Conservation (phyloP, 2,113 vertebrate genomes). For the Mesocricetus auratus region DNA sequence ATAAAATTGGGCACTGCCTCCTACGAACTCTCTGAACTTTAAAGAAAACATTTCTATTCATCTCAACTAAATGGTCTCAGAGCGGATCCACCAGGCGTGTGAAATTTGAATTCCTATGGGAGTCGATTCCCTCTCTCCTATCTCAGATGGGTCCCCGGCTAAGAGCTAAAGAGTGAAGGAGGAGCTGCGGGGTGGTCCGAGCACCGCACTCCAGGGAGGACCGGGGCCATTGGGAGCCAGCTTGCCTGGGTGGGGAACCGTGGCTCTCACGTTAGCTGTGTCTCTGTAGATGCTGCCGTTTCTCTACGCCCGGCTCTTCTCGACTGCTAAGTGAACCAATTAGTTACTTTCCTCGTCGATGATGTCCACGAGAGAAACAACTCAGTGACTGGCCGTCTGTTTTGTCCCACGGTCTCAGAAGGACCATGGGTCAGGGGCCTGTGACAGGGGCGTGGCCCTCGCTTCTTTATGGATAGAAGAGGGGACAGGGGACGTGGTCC, state of each 20-base stretch:
- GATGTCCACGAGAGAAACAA: neutral
- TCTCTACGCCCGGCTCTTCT: neutral
- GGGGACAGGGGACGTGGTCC: neutral
- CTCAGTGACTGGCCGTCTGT: neutral
- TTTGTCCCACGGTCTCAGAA: neutral
- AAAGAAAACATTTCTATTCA: conserved; percentile 49
- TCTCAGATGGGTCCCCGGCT: neutral
- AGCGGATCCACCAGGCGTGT: neutral
- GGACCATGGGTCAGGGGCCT: neutral
- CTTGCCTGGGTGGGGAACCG: neutral
- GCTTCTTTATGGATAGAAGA: neutral
- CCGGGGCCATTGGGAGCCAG: neutral
- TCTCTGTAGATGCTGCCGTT: neutral
- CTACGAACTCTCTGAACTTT: conserved; percentile 33
- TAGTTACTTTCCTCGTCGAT: neutral
- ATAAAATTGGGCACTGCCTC: conserved; percentile 56
- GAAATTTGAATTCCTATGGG: conserved; percentile 9
- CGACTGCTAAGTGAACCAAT: neutral
- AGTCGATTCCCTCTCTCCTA: neutral
- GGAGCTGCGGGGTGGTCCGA: neutral
- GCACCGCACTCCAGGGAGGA: fast-evolving
- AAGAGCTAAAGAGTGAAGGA: neutral
- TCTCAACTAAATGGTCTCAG: neutral
- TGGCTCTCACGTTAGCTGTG: neutral
- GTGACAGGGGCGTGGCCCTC: neutral